Conservation (phyloP, 1,140 invertebrate genomes). For the Sesamia nonagrioides region DNA sequence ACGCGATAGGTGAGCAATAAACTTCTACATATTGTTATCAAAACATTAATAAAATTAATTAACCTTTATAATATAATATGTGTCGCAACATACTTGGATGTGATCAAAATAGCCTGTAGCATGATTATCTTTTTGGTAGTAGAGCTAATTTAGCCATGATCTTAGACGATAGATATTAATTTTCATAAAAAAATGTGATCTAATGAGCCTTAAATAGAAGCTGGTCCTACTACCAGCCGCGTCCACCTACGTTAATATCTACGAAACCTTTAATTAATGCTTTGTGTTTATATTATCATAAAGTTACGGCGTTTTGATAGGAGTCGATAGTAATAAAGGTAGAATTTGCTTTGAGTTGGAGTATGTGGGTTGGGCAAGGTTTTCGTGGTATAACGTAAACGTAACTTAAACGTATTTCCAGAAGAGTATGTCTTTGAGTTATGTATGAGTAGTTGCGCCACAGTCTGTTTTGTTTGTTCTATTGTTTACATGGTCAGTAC, state of each 20-base stretch:
- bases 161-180: slow-evolving; percentile 44
- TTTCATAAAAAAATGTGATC: slow-evolving; percentile 50
- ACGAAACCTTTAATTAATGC: slow-evolving; percentile 72
- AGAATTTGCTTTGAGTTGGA: slow-evolving; percentile 25
- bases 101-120: background rate
- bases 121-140: slow-evolving; percentile 15
- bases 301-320: slow-evolving; percentile 63
- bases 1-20: slow-evolving; percentile 74
- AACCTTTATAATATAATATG: slow-evolving; percentile 9
- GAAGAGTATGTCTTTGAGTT: slow-evolving; percentile 44
- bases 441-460: slow-evolving; percentile 34
- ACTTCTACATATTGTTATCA: slow-evolving; percentile 24
- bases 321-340: slow-evolving; percentile 50
- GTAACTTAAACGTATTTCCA: slow-evolving; percentile 36
- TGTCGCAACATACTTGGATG: background rate
- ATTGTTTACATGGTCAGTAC: slow-evolving; percentile 40
- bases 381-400: slow-evolving; percentile 36
- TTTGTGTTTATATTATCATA: slow-evolving; percentile 72
- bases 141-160: slow-evolving; percentile 17
- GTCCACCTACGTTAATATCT: slow-evolving; percentile 68
- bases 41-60: slow-evolving; percentile 34
- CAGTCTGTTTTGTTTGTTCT: slow-evolving; percentile 36
- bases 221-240: slow-evolving; percentile 69
- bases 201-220: slow-evolving; percentile 77
- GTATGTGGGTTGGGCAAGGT: slow-evolving; percentile 51